These are phyloP conservation scores for Gymnopithys bicolor DNA, from an alignment of 2,797 vertebrate species.

Conservation along the genomic window DNA sequence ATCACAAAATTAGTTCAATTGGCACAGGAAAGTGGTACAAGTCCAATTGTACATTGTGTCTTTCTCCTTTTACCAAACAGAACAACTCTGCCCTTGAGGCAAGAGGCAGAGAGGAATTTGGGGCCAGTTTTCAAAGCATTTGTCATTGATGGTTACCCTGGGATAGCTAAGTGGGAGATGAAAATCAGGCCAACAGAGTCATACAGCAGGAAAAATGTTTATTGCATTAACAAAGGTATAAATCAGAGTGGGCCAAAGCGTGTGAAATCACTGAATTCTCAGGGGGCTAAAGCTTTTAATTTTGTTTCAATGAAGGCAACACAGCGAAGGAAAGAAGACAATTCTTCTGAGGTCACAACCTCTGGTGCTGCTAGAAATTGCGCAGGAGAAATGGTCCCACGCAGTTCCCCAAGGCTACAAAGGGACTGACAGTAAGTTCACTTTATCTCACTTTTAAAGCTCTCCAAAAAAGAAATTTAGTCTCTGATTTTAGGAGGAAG, in stretches of 20 bases:
- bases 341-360: neutral
- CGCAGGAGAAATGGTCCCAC: neutral
- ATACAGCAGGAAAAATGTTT: neutral
- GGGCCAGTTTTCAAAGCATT: constrained; percentile 13
- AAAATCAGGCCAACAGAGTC: neutral
- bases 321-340: neutral
- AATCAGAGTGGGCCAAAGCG: neutral
- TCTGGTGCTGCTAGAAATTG: neutral
- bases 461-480: neutral
- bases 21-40: neutral
- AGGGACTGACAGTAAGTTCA: neutral
- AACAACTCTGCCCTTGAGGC: neutral
- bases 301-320: constrained; percentile 16
- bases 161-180: neutral
- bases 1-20: neutral
- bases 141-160: neutral
- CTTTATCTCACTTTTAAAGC: neutral
- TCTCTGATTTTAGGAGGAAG: neutral
- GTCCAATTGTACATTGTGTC: neutral
- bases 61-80: neutral
- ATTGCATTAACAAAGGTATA: constrained; percentile 35
- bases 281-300: neutral
- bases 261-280: constrained; percentile 21
- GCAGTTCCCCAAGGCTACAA: neutral
- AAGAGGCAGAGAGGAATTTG: constrained; percentile 30